Conservation (phyloP, 2,797 vertebrate genomes). For the Oryzias dopingdopingensis region DNA sequence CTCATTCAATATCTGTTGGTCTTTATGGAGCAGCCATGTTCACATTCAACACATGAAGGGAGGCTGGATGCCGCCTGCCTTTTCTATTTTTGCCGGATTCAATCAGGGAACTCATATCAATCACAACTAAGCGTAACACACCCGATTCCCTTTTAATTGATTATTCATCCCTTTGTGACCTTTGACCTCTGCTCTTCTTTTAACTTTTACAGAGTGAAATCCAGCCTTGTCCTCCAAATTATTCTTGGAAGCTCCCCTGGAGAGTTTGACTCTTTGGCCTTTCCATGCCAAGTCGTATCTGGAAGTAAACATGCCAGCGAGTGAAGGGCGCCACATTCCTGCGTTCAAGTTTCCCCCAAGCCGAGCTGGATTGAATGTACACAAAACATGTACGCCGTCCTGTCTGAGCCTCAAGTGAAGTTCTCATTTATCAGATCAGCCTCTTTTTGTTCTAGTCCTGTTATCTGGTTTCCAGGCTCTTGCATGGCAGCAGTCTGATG, state of each 20-base stretch:
- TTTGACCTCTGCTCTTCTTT: conserved; percentile 58
- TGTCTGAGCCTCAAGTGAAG: neutral
- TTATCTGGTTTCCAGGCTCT: conserved; percentile 4
- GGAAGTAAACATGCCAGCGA: conserved; percentile 54
- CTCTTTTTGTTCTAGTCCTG: neutral
- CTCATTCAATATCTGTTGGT: conserved; percentile 31
- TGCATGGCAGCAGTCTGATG: neutral
- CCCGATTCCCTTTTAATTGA: conserved; percentile 71
- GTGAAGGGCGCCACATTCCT: conserved; percentile 34
- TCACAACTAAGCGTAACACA: conserved; percentile 66
- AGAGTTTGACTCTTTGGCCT: conserved; percentile 67
- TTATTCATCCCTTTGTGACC: conserved; percentile 58
- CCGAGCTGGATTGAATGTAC: conserved; percentile 19
- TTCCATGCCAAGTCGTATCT: conserved; percentile 50
- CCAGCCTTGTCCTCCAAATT: conserved; percentile 64
- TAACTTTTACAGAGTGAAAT: conserved; percentile 64
- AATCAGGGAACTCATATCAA: conserved; percentile 47
- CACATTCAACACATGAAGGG: conserved; percentile 44
- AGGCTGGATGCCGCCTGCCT: conserved; percentile 15
- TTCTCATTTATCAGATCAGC: neutral
- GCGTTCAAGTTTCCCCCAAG: conserved; percentile 39
- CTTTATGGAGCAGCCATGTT: conserved; percentile 51
- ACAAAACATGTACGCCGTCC: conserved; percentile 1
- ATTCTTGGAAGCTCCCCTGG: conserved; percentile 70
- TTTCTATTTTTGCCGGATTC: conserved; percentile 40